Evolutionary conservation across 1,140 invertebrate genomes (phyloP).

Genomic region (Campoletis sonorensis): DNA sequence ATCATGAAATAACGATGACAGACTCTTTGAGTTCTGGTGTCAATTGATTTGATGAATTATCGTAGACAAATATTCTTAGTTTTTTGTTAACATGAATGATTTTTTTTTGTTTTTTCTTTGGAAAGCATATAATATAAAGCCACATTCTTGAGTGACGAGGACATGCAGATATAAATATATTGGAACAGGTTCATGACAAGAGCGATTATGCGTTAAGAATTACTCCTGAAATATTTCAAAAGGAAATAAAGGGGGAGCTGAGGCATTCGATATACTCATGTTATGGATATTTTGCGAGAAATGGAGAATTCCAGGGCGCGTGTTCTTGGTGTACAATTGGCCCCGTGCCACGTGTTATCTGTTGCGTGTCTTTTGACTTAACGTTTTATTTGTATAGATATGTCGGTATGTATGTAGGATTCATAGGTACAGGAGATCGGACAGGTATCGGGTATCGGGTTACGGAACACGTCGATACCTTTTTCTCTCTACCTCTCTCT

Average conservation of each 20-base stretch:
- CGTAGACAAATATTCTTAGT: too few relatives aligned
- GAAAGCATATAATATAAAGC: too few relatives aligned
- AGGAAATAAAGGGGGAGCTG: not conserved
- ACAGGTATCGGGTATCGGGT: slow-evolving; percentile 42
- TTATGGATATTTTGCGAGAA: slow-evolving; percentile 46
- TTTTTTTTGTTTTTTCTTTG: too few relatives aligned
- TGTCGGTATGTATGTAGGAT: slow-evolving; percentile 13
- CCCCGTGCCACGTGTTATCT: slow-evolving; percentile 51
- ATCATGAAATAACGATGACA: too few relatives aligned
- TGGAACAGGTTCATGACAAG: not conserved
- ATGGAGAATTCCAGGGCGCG: slow-evolving; percentile 9
- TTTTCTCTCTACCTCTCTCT: not conserved
- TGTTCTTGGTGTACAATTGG: slow-evolving; percentile 46
- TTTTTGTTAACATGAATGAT: too few relatives aligned
- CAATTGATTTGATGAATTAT: too few relatives aligned
- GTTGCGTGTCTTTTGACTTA: slow-evolving; percentile 51
- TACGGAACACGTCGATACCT: slow-evolving; percentile 38
- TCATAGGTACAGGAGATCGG: slow-evolving; percentile 18
- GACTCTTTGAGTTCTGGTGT: too few relatives aligned
- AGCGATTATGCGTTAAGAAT: not conserved
- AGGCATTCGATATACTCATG: slow-evolving; percentile 21
- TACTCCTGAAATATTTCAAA: not conserved
- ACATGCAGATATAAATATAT: not conserved
- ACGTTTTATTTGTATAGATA: slow-evolving; percentile 36
- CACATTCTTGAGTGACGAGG: not conserved